phyloP scores from a whole-genome alignment of 2,888 invertebrate species.

The Yponomeuta evonymella region DNA sequence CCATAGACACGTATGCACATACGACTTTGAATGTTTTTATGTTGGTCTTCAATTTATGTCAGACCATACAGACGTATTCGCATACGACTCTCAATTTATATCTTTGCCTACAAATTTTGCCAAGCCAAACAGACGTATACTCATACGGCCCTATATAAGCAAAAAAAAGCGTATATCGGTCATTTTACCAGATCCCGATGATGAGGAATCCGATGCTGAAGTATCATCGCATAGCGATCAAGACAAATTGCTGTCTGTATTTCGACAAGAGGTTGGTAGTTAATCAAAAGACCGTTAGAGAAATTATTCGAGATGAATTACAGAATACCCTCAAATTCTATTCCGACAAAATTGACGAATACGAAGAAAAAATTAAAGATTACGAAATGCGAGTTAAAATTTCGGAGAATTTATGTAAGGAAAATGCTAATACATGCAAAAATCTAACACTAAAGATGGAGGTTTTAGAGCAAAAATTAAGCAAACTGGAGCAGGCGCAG shows the following conservation, averaged over 20 bases:
- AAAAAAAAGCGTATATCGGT: background rate
- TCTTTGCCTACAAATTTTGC: too few relatives aligned
- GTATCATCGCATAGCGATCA: background rate
- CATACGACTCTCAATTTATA: too few relatives aligned
- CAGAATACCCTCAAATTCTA: constrained; percentile 12
- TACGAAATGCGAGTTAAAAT: constrained; percentile 14
- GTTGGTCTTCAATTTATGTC: too few relatives aligned
- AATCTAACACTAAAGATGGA: constrained; percentile 19
- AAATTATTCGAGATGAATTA: background rate
- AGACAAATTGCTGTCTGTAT: background rate
- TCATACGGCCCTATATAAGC: too few relatives aligned
- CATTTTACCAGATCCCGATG: background rate
- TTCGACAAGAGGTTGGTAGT: background rate
- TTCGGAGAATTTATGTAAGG: constrained; percentile 15
- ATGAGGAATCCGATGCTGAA: background rate
- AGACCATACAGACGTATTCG: too few relatives aligned
- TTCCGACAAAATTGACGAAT: constrained; percentile 17
- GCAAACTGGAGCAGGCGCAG: background rate
- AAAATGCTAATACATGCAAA: constrained; percentile 19
- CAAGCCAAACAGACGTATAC: too few relatives aligned
- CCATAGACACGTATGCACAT: too few relatives aligned
- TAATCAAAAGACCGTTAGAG: background rate
- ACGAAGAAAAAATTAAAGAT: constrained; percentile 19
- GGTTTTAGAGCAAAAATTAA: background rate
- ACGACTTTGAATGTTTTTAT: too few relatives aligned